phyloP scores from a whole-genome alignment of 1,140 invertebrate genomes.

The Saxidomus purpurata region DNA sequence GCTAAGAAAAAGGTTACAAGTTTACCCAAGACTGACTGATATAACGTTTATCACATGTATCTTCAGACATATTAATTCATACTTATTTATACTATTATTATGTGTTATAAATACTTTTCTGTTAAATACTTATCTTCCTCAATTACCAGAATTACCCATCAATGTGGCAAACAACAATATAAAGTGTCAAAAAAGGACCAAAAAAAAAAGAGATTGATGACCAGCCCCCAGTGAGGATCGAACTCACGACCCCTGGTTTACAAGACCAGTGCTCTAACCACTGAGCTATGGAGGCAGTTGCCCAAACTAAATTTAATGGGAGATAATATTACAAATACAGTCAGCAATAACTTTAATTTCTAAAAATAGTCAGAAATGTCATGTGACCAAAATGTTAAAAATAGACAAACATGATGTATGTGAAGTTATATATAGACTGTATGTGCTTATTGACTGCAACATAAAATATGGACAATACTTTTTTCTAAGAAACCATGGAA shows the following conservation, averaged over 20 bases:
- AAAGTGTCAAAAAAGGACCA: background rate
- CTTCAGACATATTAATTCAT: too few species aligned
- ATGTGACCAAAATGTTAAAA: slow-evolving; percentile 1
- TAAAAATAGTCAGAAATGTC: slow-evolving; percentile 27
- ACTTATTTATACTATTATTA: too few species aligned
- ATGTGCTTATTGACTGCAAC: too few species aligned
- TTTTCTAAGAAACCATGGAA: too few species aligned
- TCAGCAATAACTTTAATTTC: background rate
- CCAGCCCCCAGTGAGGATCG: slow-evolving; percentile 82
- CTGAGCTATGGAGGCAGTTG: slow-evolving; percentile 94
- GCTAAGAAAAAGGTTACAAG: too few species aligned
- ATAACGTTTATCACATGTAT: too few species aligned
- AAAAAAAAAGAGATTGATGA: background rate
- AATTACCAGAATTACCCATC: too few species aligned
- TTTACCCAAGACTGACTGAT: too few species aligned
- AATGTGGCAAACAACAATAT: too few species aligned
- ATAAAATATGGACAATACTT: too few species aligned
- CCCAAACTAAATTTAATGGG: background rate
- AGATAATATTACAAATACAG: slow-evolving; percentile 7
- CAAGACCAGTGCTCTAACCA: slow-evolving; percentile 97
- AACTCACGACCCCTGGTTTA: slow-evolving; percentile 90
- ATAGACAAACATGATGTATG: background rate
- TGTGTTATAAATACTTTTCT: too few species aligned
- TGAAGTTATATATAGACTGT: slow-evolving; percentile 7
- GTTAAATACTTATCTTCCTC: too few species aligned